A percentile compares a stretch with the other conserved stretches of the same genome.
These are phyloP conservation scores for Hippocampus guttulatus DNA, from an alignment of 2,113 vertebrate species.

Conservation along the genomic window DNA sequence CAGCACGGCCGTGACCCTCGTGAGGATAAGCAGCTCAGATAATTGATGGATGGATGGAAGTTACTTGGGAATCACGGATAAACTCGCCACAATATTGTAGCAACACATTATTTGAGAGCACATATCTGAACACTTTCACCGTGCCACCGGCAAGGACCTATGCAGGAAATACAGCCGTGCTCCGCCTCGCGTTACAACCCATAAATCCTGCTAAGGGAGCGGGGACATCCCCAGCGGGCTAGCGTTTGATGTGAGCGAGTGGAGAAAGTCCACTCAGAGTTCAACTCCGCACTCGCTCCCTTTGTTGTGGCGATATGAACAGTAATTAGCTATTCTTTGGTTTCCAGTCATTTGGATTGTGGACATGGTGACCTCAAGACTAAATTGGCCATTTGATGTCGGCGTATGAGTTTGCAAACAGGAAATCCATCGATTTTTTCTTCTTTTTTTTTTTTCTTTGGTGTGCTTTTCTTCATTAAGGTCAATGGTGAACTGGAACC, in stretches of 20 bases:
- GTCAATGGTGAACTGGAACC: too few relatives aligned
- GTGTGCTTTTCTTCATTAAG: too few relatives aligned
- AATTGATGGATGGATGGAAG: too few relatives aligned
- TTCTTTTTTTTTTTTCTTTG: too few relatives aligned
- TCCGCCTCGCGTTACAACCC: constrained; percentile 45
- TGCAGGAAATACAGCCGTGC: constrained; percentile 51
- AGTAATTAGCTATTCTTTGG: background rate
- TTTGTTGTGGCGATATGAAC: background rate
- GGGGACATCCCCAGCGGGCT: constrained; percentile 13
- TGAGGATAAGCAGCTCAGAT: too few relatives aligned
- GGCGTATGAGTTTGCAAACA: too few relatives aligned
- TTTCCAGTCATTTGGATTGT: background rate
- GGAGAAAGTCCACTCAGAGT: constrained; percentile 34
- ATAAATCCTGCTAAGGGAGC: constrained; percentile 50
- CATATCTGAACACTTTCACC: constrained; percentile 25
- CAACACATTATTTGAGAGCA: too few relatives aligned
- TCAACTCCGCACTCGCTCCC: constrained; percentile 9
- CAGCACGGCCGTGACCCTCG: too few relatives aligned
- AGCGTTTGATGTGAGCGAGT: constrained; percentile 18
- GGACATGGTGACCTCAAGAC: background rate
- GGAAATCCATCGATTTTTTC: too few relatives aligned
- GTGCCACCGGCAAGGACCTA: constrained; percentile 59
- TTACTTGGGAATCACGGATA: too few relatives aligned
- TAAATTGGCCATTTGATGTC: background rate
- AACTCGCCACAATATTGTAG: too few relatives aligned